Evolutionary conservation across 2,113 vertebrate genomes (phyloP).

Genomic region (Oncorhynchus kisutch): DNA sequence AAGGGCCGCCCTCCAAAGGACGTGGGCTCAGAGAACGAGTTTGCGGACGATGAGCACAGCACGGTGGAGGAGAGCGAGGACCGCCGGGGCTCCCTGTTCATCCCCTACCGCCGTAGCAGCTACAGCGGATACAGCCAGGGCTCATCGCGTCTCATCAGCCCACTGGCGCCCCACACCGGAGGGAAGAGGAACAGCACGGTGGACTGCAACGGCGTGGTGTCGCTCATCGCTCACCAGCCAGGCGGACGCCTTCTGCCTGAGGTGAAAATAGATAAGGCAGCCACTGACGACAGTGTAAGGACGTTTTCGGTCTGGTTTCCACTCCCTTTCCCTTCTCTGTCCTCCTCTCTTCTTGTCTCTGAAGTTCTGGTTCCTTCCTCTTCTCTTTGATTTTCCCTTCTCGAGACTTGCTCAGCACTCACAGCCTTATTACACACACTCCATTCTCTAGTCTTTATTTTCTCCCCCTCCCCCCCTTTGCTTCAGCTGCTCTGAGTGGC

Average conservation of each 20-base stretch:
- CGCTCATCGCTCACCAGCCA: constrained; percentile 89
- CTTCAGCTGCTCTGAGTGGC: constrained; percentile 11
- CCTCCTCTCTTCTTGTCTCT: background rate
- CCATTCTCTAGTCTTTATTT: constrained; percentile 28
- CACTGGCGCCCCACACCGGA: constrained; percentile 82
- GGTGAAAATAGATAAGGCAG: constrained; percentile 95
- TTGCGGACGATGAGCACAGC: constrained; percentile 96
- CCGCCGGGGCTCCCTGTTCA: constrained; percentile 92
- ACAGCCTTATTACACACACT: background rate
- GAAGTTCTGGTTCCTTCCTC: constrained; percentile 40
- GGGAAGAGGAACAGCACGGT: constrained; percentile 97
- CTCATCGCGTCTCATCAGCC: constrained; percentile 91
- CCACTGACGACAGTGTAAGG: constrained; percentile 86
- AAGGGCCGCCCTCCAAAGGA: constrained; percentile 85
- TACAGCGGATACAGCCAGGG: constrained; percentile 96
- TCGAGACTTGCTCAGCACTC: background rate
- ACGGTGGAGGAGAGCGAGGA: constrained; percentile 96
- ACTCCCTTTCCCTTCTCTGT: constrained; percentile 45
- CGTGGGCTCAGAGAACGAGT: constrained; percentile 92
- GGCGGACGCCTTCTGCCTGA: constrained; percentile 95
- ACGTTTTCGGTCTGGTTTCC: constrained; percentile 59
- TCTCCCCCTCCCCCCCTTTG: constrained; percentile 1
- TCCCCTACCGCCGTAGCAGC: constrained; percentile 91
- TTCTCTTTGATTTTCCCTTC: background rate
- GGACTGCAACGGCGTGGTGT: constrained; percentile 98